Evolutionary conservation across 2,888 invertebrate genomes (phyloP).

Genomic region (Lordiphosa andalusiaca): DNA sequence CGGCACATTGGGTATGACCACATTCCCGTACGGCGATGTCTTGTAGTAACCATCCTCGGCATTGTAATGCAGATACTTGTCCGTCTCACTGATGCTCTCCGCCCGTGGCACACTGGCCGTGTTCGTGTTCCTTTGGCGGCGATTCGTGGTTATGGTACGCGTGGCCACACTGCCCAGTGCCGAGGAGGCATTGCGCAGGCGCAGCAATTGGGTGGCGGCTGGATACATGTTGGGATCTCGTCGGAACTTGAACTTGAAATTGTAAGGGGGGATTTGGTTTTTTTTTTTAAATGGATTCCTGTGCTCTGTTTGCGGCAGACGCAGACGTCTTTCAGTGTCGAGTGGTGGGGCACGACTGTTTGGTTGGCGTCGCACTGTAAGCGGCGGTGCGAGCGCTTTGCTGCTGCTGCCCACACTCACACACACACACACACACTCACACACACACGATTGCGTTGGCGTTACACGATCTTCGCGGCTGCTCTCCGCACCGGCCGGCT

Average conservation of each 20-base stretch:
- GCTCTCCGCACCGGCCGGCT: slow-evolving; percentile 4
- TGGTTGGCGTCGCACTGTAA: slow-evolving; percentile 42
- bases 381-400: slow-evolving; percentile 31
- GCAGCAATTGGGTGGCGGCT: slow-evolving; percentile 56
- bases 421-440: not conserved
- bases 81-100: slow-evolving; percentile 62
- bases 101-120: slow-evolving; percentile 68
- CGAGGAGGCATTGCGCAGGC: slow-evolving; percentile 45
- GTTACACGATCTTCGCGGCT: slow-evolving; percentile 3
- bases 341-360: slow-evolving; percentile 66
- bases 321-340: slow-evolving; percentile 46
- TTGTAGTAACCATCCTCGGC: slow-evolving; percentile 76
- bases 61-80: slow-evolving; percentile 71
- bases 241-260: not conserved
- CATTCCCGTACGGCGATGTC: slow-evolving; percentile 81
- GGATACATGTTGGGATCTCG: slow-evolving; percentile 44
- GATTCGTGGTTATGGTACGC: slow-evolving; percentile 55
- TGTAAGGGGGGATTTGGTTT: slow-evolving; percentile 9
- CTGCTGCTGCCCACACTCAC: slow-evolving; percentile 32
- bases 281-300: not conserved
- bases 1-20: slow-evolving; percentile 81
- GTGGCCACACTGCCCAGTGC: slow-evolving; percentile 23
- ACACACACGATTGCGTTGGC: not conserved
- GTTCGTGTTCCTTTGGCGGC: slow-evolving; percentile 54
- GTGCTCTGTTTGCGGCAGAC: slow-evolving; percentile 9